Percentiles rank a stretch among this genome's conserved stretches.
These are phyloP conservation scores for Accipiter minullus DNA, from an alignment of 2,797 vertebrate species.

Conservation along the genomic window DNA sequence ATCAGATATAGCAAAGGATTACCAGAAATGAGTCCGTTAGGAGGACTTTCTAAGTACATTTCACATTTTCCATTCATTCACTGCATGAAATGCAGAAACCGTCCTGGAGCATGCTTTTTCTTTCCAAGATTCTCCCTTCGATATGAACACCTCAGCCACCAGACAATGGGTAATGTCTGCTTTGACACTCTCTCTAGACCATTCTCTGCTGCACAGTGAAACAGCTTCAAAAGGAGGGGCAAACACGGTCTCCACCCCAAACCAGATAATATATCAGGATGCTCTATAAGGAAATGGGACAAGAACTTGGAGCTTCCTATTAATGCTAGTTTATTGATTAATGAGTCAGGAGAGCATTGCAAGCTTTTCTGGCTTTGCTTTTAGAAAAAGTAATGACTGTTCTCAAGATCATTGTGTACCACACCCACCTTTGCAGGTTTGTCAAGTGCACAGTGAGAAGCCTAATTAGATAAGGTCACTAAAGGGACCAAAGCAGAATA, in stretches of 20 bases:
- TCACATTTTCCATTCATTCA: background rate
- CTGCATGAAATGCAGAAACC: background rate
- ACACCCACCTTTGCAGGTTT: background rate
- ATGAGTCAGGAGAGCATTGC: background rate
- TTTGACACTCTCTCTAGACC: background rate
- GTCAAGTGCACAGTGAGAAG: background rate
- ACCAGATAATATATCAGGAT: background rate
- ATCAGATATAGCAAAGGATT: background rate
- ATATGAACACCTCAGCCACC: background rate
- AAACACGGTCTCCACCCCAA: background rate
- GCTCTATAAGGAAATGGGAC: background rate
- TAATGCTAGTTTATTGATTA: background rate
- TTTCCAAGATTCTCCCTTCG: background rate
- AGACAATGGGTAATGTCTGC: background rate
- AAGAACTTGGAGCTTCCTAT: background rate
- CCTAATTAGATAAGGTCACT: background rate
- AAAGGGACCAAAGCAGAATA: background rate
- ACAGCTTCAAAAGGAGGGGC: background rate
- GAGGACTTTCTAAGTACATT: background rate
- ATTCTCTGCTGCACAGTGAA: background rate
- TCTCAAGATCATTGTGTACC: background rate
- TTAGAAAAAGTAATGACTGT: background rate
- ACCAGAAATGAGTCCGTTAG: fast-evolving
- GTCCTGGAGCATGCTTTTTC: fast-evolving
- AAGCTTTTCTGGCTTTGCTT: background rate